phyloP scores from a whole-genome alignment of 2,888 invertebrate genomes.

The Tenthredo scrophulariae region DNA sequence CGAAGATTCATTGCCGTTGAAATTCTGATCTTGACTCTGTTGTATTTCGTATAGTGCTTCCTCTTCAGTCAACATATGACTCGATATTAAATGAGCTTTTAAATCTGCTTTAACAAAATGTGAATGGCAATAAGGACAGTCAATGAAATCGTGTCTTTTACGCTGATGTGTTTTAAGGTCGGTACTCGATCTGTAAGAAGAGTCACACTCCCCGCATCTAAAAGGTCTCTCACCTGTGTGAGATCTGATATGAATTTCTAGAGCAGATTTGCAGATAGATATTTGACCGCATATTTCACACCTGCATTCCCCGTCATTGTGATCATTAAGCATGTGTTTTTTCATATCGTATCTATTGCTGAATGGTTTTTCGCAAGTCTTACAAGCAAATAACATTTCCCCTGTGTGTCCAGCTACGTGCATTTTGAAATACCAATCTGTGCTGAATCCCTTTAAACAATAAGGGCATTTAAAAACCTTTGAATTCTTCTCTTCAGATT shows the following conservation, averaged over 20 bases:
- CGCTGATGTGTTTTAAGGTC: slow-evolving; percentile 61
- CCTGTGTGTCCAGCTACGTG: slow-evolving; percentile 72
- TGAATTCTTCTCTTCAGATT: slow-evolving; percentile 48
- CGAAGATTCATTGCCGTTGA: slow-evolving; percentile 17
- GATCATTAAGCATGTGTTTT: slow-evolving; percentile 67
- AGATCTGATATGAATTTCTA: slow-evolving; percentile 62
- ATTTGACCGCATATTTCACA: slow-evolving; percentile 62
- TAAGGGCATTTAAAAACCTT: slow-evolving; percentile 68
- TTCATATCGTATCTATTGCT: slow-evolving; percentile 69
- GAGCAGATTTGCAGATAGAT: slow-evolving; percentile 57
- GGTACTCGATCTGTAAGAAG: slow-evolving; percentile 57
- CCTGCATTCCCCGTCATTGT: slow-evolving; percentile 62
- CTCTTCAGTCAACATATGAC: slow-evolving; percentile 63
- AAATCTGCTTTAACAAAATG: slow-evolving; percentile 58
- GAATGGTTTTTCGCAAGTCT: slow-evolving; percentile 69
- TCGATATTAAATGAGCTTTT: slow-evolving; percentile 61
- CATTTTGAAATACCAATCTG: slow-evolving; percentile 74
- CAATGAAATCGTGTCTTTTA: slow-evolving; percentile 60
- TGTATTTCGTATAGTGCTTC: slow-evolving; percentile 59
- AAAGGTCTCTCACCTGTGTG: slow-evolving; percentile 54
- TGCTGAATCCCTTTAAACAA: slow-evolving; percentile 72
- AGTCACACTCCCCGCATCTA: slow-evolving; percentile 63
- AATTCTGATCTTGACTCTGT: slow-evolving; percentile 43
- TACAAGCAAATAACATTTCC: slow-evolving; percentile 68
- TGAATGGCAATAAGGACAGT: slow-evolving; percentile 59